Evolutionary conservation across 1,140 invertebrate species (phyloP), one percentile per base, ranked within the genome.

Genomic region (Hycleus cichorii): DNA sequence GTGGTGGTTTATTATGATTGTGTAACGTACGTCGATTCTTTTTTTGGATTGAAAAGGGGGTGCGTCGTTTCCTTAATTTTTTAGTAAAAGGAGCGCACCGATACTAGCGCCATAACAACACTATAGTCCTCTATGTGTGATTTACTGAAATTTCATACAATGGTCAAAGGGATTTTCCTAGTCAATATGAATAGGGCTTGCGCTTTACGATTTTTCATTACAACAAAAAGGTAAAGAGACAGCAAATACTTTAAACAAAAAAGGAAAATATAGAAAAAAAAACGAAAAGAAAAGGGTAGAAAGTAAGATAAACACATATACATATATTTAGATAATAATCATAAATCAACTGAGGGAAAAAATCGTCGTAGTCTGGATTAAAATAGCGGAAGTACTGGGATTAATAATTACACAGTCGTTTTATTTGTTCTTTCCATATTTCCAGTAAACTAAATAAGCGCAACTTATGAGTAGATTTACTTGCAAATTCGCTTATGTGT

Each of bases 101-200:
- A 42, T 42, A 42, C 9, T 11, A 42, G 40, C 40, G 40, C 40
- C 40, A 42, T 32, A 32, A 32, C 7, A 42, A 3, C 32, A 4
- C 32, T 32, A 32, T 32, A 32, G 32, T 5, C 32, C 32, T 32
- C 11, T 42, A 42, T 42, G 5, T 7, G 40, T 42, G 9, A 10
- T 42, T 6, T 38, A 48, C 18, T 48, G 47, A 48, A 4, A n/a
- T 48, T 38, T 24, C 11, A 4, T 27, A n/a, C 10, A 48, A 48
- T 11, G 4, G 25, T 48, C 40, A 11, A n/a, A 38, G 7, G 11
- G 47, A n/a, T 26, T 48, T 24, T 8, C n/a, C 7, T 32, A 47
- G 54, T 47, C 54, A 48, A 49, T 49, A 57, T 47, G 54, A 39
- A 48, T 42, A 26, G 54, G 39, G 46, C 47, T 57, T 57, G 38